Evolutionary conservation across 2,888 invertebrate species (phyloP).

Genomic region (Arctia plantaginis): DNA sequence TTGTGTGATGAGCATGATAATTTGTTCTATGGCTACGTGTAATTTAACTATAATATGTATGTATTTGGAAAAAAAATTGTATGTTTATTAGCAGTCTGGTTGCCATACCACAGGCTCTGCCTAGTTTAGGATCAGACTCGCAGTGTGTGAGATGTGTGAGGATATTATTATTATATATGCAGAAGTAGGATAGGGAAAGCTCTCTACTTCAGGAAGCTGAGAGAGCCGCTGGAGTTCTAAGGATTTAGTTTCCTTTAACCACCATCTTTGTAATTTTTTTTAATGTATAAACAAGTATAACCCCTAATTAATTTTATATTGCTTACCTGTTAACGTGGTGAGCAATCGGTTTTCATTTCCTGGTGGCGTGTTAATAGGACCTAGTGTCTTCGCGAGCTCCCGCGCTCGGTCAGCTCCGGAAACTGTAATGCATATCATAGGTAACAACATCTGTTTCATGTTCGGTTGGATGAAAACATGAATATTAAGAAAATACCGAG

Average conservation of each 20-base stretch:
- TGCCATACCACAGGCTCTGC: too few species aligned
- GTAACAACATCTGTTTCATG: not conserved
- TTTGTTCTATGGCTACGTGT: too few species aligned
- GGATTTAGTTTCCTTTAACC: not conserved
- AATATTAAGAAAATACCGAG: not conserved
- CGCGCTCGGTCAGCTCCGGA: slow-evolving; percentile 80
- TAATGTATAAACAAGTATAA: too few species aligned
- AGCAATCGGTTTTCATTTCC: slow-evolving; percentile 78
- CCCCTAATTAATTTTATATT: not conserved
- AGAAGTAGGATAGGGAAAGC: not conserved
- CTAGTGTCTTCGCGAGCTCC: slow-evolving; percentile 75
- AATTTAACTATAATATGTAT: too few species aligned
- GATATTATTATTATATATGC: too few species aligned
- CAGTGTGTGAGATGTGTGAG: too few species aligned
- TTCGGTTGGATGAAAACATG: not conserved
- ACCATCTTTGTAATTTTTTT: not conserved
- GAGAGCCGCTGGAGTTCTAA: too few species aligned
- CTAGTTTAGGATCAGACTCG: too few species aligned
- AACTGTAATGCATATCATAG: slow-evolving; percentile 57
- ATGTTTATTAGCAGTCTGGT: too few species aligned
- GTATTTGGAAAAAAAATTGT: too few species aligned
- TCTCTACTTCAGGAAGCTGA: not conserved
- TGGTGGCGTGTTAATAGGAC: slow-evolving; percentile 74
- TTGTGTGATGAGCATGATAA: too few species aligned
- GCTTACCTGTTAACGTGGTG: slow-evolving; percentile 78